Evolutionary conservation across 1,140 invertebrate genomes (phyloP).

Genomic region (Brachionus plicatilis): DNA sequence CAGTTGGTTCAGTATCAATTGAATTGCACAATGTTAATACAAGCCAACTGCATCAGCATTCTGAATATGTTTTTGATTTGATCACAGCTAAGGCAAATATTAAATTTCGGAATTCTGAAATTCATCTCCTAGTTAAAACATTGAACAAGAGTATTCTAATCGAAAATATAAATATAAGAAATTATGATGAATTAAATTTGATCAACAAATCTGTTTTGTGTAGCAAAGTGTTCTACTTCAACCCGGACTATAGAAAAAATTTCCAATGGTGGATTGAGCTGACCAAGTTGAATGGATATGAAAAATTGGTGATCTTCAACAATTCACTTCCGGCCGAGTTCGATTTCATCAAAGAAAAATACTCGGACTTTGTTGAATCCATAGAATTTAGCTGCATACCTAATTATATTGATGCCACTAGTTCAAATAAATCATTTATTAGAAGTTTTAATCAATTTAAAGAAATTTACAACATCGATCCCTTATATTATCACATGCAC

Average conservation of each 20-base stretch:
- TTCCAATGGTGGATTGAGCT: slow-evolving; percentile 7
- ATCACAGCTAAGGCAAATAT: neutral
- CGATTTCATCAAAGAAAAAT: neutral
- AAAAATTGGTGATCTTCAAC: neutral
- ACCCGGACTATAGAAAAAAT: neutral
- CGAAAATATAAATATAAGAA: neutral
- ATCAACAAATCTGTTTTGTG: neutral
- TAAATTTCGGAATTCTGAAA: neutral
- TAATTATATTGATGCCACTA: neutral
- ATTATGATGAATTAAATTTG: neutral
- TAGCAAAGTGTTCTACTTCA: slow-evolving; percentile 5
- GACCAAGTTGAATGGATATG: neutral
- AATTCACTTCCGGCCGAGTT: neutral
- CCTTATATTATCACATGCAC: neutral
- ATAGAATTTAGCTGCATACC: neutral
- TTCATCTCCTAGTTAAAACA: neutral
- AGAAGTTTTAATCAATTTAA: neutral
- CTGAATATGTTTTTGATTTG: neutral
- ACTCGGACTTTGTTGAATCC: neutral
- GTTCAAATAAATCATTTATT: neutral
- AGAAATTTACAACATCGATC: neutral
- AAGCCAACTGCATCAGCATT: neutral
- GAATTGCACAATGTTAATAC: neutral
- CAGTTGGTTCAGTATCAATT: neutral
- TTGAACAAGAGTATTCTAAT: neutral